These are phyloP conservation scores for Urechis unicinctus DNA, from an alignment of 2,888 invertebrate genomes.

Conservation along the genomic window DNA sequence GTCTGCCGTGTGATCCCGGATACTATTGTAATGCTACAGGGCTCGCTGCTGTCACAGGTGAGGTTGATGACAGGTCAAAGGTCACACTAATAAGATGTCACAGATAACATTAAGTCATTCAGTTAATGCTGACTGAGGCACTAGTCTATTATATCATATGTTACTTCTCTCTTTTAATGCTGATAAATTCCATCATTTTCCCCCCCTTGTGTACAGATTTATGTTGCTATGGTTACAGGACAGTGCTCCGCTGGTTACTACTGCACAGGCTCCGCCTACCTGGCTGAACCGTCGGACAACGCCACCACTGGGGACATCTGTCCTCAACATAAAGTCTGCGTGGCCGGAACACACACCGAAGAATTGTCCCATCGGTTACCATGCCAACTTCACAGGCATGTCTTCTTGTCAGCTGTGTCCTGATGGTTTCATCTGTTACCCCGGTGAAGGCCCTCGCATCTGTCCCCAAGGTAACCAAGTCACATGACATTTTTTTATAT, in stretches of 20 bases:
- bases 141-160: no score
- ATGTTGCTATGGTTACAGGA: no score
- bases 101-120: no score
- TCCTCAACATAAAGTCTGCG: slow-evolving; percentile 35
- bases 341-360: slow-evolving; percentile 27
- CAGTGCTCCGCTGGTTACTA: slow-evolving; percentile 39
- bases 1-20: slow-evolving; percentile 40
- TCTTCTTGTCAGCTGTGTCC: slow-evolving; percentile 33
- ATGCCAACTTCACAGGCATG: slow-evolving; percentile 40
- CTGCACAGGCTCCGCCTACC: slow-evolving; percentile 36
- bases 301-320: slow-evolving; percentile 36
- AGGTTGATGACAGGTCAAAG: no score
- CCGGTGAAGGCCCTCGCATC: slow-evolving; percentile 30
- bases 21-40: slow-evolving; percentile 39
- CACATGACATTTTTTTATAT: no score
- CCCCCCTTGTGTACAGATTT: no score
- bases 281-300: slow-evolving; percentile 33
- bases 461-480: slow-evolving; percentile 36
- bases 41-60: slow-evolving; percentile 33
- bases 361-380: slow-evolving; percentile 33
- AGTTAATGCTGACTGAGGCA: no score
- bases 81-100: no score
- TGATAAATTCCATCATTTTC: no score
- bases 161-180: no score
- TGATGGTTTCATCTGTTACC: slow-evolving; percentile 36